phyloP scores from a whole-genome alignment of 1,140 invertebrate species.

The Metopolophium dirhodum region DNA sequence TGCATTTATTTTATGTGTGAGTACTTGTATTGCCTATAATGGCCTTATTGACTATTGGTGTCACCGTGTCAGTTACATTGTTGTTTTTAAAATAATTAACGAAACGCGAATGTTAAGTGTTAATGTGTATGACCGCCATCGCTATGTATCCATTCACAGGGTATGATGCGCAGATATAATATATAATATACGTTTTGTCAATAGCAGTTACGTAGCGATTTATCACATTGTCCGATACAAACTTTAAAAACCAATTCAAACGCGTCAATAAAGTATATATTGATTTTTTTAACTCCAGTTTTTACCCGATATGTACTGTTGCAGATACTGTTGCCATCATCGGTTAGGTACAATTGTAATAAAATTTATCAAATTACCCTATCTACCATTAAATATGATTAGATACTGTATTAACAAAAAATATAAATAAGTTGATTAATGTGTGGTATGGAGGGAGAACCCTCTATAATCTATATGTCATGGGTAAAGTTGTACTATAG shows the following conservation, averaged over 20 bases:
- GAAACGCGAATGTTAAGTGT: neutral
- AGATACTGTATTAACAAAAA: neutral
- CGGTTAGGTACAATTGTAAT: too few species aligned
- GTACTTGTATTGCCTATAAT: neutral
- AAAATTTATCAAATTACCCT: too few species aligned
- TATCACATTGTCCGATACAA: too few species aligned
- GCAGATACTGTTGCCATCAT: too few species aligned
- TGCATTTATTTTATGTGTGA: neutral
- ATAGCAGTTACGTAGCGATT: too few species aligned
- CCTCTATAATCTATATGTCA: neutral
- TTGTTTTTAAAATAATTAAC: neutral
- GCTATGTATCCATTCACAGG: neutral
- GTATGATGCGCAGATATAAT: neutral
- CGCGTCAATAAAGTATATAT: too few species aligned
- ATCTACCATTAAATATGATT: too few species aligned
- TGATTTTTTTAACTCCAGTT: too few species aligned
- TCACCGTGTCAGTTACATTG: neutral
- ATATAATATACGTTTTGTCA: too few species aligned
- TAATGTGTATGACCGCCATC: neutral
- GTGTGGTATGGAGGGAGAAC: neutral
- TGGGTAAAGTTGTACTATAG: neutral
- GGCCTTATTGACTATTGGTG: neutral
- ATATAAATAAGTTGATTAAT: neutral
- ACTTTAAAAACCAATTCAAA: too few species aligned
- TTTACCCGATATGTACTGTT: too few species aligned